phyloP scores from a whole-genome alignment of 2,888 invertebrate species.

The Synanthedon vespiformis region DNA sequence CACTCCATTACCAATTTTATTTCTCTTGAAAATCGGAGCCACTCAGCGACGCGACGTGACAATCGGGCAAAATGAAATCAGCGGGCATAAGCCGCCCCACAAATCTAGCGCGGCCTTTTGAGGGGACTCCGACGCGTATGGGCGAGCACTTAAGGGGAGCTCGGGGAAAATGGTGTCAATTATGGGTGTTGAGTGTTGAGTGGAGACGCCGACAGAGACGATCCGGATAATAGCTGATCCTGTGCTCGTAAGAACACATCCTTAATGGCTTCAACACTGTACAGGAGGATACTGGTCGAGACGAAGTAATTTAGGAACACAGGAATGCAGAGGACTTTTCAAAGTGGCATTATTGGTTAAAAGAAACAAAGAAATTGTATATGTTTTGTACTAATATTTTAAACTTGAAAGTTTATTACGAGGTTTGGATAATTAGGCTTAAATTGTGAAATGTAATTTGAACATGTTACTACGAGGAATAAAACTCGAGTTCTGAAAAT shows the following conservation, averaged over 20 bases:
- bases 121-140: conserved; percentile 20
- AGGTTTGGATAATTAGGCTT: too few relatives aligned
- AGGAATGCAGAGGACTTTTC: too few relatives aligned
- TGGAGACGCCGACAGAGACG: neutral
- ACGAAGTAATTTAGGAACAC: too few relatives aligned
- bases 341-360: too few relatives aligned
- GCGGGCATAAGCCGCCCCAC: conserved; percentile 59
- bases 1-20: conserved; percentile 67
- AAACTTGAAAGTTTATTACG: too few relatives aligned
- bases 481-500: too few relatives aligned
- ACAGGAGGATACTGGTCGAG: too few relatives aligned
- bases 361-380: too few relatives aligned
- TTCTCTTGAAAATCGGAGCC: conserved; percentile 52
- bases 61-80: conserved; percentile 63
- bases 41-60: conserved; percentile 58
- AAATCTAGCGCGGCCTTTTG: conserved; percentile 54
- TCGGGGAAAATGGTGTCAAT: conserved; percentile 60
- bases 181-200: conserved; percentile 56
- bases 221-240: neutral
- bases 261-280: too few relatives aligned
- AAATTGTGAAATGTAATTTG: too few relatives aligned
- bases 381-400: too few relatives aligned
- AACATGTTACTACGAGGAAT: too few relatives aligned
- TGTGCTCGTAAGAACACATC: neutral
- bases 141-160: conserved; percentile 58